phyloP scores from a whole-genome alignment of 2,797 vertebrate genomes.

The Gambelia wislizenii region DNA sequence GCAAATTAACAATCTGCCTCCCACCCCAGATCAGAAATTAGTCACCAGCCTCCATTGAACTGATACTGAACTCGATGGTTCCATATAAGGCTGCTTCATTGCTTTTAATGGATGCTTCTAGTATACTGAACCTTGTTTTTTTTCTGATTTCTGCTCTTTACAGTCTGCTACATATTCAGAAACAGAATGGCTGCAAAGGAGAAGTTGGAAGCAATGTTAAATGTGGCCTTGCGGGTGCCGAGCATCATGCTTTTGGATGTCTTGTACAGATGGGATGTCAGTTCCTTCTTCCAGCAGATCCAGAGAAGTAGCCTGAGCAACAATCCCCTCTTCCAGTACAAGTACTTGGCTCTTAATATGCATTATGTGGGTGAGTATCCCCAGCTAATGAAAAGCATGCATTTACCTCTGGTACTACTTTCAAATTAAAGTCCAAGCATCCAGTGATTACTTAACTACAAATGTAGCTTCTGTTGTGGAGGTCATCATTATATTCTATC shows the following conservation, averaged over 20 bases:
- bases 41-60: too few relatives aligned
- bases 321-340: conserved; percentile 98
- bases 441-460: neutral
- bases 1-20: too few relatives aligned
- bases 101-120: conserved; percentile 27
- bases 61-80: neutral
- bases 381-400: neutral
- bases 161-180: conserved; percentile 71
- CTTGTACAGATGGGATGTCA: conserved; percentile 97
- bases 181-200: conserved; percentile 92
- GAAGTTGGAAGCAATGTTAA: conserved; percentile 94
- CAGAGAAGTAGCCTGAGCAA: conserved; percentile 96
- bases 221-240: conserved; percentile 95
- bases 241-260: conserved; percentile 99
- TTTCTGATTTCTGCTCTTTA: conserved; percentile 67
- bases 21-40: too few relatives aligned
- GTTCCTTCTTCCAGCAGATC: conserved; percentile 99
- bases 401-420: neutral
- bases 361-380: conserved; percentile 95
- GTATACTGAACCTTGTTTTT: conserved; percentile 65
- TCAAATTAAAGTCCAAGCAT: neutral
- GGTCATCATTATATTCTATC: neutral
- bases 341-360: conserved; percentile 98
- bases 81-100: neutral
- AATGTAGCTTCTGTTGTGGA: neutral